Percentiles rank a stretch among this genome's conserved stretches.
These are phyloP conservation scores for Poeciliopsis retropinna DNA, from an alignment of 2,113 vertebrate genomes.

Conservation along the genomic window DNA sequence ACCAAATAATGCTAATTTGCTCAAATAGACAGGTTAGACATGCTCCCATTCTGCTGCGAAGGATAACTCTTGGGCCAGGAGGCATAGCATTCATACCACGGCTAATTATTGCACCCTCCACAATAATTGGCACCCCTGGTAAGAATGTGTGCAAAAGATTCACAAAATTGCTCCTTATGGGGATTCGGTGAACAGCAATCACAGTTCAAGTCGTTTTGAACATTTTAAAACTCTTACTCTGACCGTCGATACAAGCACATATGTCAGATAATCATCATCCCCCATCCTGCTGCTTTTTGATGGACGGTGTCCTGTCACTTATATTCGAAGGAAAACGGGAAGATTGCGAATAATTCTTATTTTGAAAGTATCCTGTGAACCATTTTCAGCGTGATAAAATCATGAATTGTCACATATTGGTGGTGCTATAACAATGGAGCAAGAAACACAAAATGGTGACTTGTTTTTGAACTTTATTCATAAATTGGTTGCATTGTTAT, in stretches of 20 bases:
- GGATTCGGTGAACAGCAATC: too few species aligned
- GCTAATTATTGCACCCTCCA: constrained; percentile 22
- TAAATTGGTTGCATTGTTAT: constrained; percentile 26
- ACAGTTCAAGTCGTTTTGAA: background rate
- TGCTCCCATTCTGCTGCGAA: constrained; percentile 48
- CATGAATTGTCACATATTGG: too few species aligned
- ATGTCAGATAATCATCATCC: background rate
- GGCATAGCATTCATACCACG: constrained; percentile 25
- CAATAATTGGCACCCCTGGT: too few species aligned
- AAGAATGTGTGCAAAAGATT: too few species aligned
- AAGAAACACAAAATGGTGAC: background rate
- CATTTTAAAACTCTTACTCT: background rate
- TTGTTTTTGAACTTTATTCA: background rate
- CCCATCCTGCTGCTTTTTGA: background rate
- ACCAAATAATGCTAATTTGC: constrained; percentile 63
- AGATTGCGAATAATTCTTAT: background rate
- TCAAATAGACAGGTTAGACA: constrained; percentile 56
- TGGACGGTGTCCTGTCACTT: background rate
- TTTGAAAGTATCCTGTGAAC: too few species aligned
- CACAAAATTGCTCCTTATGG: too few species aligned
- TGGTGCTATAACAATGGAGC: too few species aligned
- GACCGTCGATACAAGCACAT: background rate
- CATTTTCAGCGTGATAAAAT: too few species aligned
- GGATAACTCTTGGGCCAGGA: constrained; percentile 27
- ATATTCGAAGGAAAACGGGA: background rate